Conservation (phyloP, 2,113 vertebrate genomes). For the Strigops habroptila region DNA sequence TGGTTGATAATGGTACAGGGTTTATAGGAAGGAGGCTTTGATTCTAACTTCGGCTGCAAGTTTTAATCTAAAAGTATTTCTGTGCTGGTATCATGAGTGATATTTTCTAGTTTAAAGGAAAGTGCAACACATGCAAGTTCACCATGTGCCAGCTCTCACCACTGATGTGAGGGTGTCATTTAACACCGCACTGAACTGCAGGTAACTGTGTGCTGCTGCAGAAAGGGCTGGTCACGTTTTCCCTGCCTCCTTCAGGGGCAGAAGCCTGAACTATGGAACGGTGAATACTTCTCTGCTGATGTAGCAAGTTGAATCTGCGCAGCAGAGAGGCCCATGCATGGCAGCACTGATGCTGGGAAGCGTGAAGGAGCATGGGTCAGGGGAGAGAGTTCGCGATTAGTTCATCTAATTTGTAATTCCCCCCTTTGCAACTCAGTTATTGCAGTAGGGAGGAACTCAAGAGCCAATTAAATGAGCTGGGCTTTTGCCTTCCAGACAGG, state of each 20-base stretch:
- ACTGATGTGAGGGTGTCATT: rapidly evolving
- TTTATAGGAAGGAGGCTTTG: neutral
- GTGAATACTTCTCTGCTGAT: neutral
- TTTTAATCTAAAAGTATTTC: neutral
- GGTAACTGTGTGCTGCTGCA: neutral
- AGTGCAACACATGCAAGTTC: neutral
- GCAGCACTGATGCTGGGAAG: neutral
- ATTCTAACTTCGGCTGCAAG: neutral
- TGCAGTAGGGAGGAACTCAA: neutral
- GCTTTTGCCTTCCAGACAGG: neutral
- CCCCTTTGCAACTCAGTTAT: neutral
- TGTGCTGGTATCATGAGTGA: neutral
- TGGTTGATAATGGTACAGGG: neutral
- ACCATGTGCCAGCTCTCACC: neutral
- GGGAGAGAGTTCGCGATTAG: neutral
- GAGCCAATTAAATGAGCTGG: neutral
- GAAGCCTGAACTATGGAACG: neutral
- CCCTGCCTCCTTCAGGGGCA: neutral
- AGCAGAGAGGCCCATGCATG: neutral
- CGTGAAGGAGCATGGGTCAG: neutral
- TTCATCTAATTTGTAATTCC: neutral
- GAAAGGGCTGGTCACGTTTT: neutral
- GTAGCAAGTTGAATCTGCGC: neutral
- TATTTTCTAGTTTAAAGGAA: neutral
- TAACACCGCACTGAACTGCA: rapidly evolving